Evolutionary conservation across 2,888 invertebrate species (phyloP).

Genomic region (Leucophenga maculata): DNA sequence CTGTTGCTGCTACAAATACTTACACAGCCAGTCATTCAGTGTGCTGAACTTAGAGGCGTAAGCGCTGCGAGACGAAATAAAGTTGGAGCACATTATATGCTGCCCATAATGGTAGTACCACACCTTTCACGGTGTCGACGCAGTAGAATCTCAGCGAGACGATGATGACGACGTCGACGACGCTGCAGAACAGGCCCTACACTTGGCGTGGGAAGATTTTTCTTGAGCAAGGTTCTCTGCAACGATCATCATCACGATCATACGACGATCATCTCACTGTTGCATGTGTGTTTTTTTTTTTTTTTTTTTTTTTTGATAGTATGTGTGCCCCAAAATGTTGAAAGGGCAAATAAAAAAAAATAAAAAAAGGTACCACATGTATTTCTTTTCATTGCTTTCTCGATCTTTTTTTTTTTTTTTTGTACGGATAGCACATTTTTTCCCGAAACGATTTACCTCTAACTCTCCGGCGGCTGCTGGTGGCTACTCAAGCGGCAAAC

Average conservation of each 20-base stretch:
- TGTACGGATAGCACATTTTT: neutral
- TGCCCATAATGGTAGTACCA: slow-evolving; percentile 5
- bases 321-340: slow-evolving; percentile 38
- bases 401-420: slow-evolving; percentile 1
- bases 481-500: slow-evolving; percentile 25
- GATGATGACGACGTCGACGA: neutral
- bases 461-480: neutral
- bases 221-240: slow-evolving; percentile 37
- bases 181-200: slow-evolving; percentile 32
- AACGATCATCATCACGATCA: slow-evolving; percentile 19
- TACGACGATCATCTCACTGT: slow-evolving; percentile 3
- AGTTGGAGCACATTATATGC: neutral
- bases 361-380: slow-evolving; percentile 12
- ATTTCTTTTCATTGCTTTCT: neutral
- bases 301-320: slow-evolving; percentile 25
- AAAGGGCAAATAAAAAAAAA: slow-evolving; percentile 33
- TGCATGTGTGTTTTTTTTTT: slow-evolving; percentile 1
- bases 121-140: slow-evolving; percentile 15
- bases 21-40: neutral
- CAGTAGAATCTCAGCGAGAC: slow-evolving; percentile 7
- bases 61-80: neutral
- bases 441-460: neutral
- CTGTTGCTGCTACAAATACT: neutral
- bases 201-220: slow-evolving; percentile 72
- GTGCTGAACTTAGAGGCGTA: neutral